phyloP scores from a whole-genome alignment of 23 tunicate species.

The Styela clava region DNA sequence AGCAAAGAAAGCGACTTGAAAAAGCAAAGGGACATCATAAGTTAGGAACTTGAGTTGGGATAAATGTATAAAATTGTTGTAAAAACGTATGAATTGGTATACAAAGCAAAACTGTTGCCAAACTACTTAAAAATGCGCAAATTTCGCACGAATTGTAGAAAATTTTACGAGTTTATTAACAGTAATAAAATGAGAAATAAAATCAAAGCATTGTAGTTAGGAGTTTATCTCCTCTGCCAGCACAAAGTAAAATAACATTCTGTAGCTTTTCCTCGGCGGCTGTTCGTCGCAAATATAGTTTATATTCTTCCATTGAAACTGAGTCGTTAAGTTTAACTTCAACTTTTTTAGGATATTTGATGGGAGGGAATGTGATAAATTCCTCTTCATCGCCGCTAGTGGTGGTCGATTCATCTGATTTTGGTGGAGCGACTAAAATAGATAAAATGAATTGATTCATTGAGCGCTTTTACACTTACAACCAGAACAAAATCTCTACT shows the following conservation, averaged over 20 bases:
- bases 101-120: no score
- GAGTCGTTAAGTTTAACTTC: conserved; percentile 47
- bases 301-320: conserved; percentile 80
- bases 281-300: conserved; percentile 48
- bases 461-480: no score
- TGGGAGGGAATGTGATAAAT: conserved; percentile 7
- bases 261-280: conserved; percentile 77
- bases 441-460: no score
- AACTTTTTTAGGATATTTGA: conserved; percentile 24
- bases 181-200: background rate
- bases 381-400: background rate
- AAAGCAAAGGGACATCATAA: no score
- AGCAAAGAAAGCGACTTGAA: no score
- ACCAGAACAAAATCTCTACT: no score
- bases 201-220: conserved; percentile 43
- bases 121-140: no score
- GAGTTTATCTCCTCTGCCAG: conserved; percentile 73
- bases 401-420: background rate
- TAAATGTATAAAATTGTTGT: no score
- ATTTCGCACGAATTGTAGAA: no score
- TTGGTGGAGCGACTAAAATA: background rate
- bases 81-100: no score
- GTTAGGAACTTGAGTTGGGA: no score
- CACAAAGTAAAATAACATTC: conserved; percentile 54
- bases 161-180: no score